A percentile compares a stretch with the other conserved stretches of the same genome.
Conservation (phyloP, 1,140 invertebrate genomes). For the Drosophila nebulosa region DNA sequence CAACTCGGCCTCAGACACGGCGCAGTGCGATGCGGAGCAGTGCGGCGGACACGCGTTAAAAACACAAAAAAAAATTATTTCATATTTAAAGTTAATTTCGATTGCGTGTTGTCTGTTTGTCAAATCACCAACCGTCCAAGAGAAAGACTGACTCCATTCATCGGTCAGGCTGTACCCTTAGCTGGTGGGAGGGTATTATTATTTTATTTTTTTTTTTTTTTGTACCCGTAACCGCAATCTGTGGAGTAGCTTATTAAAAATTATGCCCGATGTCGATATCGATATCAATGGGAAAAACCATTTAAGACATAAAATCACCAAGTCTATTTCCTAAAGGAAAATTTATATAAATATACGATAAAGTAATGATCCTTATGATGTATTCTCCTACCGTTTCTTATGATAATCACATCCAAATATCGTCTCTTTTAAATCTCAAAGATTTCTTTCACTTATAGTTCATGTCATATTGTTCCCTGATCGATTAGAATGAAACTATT, state of each 20-base stretch:
- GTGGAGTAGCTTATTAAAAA: neutral
- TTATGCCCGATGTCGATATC: neutral
- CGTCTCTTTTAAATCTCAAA: too few species aligned
- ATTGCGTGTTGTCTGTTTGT: slow-evolving; percentile 65
- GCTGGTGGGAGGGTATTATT: neutral
- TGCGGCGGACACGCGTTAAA: slow-evolving; percentile 60
- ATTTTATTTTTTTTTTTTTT: too few species aligned
- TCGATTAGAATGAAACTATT: too few species aligned
- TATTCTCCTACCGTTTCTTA: too few species aligned
- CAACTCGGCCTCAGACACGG: slow-evolving; percentile 17
- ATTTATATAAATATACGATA: too few species aligned
- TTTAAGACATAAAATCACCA: neutral
- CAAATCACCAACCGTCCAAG: neutral
- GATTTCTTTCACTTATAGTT: too few species aligned
- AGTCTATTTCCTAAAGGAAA: too few species aligned
- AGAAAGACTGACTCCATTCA: neutral
- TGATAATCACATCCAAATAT: too few species aligned
- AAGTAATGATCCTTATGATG: too few species aligned
- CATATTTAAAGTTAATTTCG: slow-evolving; percentile 80
- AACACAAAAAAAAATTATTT: slow-evolving; percentile 72
- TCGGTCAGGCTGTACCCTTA: neutral
- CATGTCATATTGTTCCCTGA: too few species aligned
- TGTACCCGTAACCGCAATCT: neutral
- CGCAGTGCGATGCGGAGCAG: too few species aligned
- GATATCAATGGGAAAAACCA: neutral